Base-by-base conservation (phyloP, 2,888 invertebrate species). In the Oscheius myriophilus region DNA sequence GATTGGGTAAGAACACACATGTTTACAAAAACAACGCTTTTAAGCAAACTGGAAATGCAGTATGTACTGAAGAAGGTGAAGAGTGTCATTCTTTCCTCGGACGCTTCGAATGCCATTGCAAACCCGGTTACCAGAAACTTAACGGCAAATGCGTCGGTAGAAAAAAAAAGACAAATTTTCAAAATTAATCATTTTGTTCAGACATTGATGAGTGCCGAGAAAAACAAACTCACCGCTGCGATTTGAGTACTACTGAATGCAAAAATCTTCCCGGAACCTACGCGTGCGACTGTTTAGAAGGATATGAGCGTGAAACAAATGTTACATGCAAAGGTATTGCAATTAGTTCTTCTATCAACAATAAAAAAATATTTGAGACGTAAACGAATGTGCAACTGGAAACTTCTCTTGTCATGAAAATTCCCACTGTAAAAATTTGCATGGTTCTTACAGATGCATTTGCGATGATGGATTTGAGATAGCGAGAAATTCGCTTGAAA, bases 371-470 rank as follows among this genome's bases (percentile, higher is more conserved):
- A 21, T 59, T 18, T 43, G 14, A 82, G 83, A 83, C 66, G 74
- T 81, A n/a, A 78, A 82, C 69, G 86, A 86, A 70, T 86, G 86
- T 69, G 71, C 72, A 0, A 61, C 33, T 14, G 51, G 23, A 2
- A 21, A 33, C 1, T 21, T 25, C 14, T 26, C 14, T 3, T 52
- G 61, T 9, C 49, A 67, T 26, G 62, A 57, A 0, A 69, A 83
- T 49, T 76, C 86, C 1, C 42, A 41, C 16, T 95, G 95, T 87
- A 91, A 91, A 75, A 95, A 93, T 87, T 90, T 91, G 0, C 65
- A 78, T 42, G 85, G 85, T n/a, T 90, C 92, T 79, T 94, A 91
- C 83, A 91, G 91, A 84, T 95, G 95, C 86, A 57, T 57, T 21
- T 85, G 85, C 59, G 67, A 72, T 9, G 72, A 68, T 18, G 83